phyloP scores from a whole-genome alignment of 2,888 invertebrate species.

The Cynaeus angustus region DNA sequence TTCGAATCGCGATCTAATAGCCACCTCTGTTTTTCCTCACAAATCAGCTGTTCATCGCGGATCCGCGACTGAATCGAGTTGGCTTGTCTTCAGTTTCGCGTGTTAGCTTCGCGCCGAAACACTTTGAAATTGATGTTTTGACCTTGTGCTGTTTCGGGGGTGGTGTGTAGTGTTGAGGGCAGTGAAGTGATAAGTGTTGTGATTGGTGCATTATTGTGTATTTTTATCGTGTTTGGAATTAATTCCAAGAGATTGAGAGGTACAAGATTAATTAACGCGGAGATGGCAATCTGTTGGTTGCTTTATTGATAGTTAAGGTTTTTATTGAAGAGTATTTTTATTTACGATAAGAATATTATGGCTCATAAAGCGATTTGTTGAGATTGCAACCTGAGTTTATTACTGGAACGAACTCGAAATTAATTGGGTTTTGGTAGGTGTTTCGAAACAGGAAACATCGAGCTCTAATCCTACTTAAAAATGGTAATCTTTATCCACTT shows the following conservation, averaged over 20 bases:
- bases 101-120: constrained; percentile 53
- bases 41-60: constrained; percentile 45
- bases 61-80: constrained; percentile 30
- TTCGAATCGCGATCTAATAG: constrained; percentile 36
- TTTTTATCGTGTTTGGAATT: not conserved
- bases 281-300: not conserved
- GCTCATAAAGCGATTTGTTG: not conserved
- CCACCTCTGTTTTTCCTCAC: constrained; percentile 37
- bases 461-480: too few species aligned
- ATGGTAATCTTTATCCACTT: too few species aligned
- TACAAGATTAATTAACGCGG: not conserved
- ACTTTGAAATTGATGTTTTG: constrained; percentile 33
- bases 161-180: constrained; percentile 3
- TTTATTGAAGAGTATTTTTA: not conserved
- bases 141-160: constrained; percentile 5
- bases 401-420: constrained; percentile 8
- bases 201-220: too few species aligned
- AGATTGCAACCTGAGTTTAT: constrained; percentile 2
- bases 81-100: constrained; percentile 52
- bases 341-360: not conserved
- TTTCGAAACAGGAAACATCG: not conserved
- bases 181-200: too few species aligned
- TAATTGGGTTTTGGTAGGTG: constrained; percentile 1
- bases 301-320: not conserved
- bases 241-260: not conserved